Evolutionary conservation across 2,888 invertebrate genomes (phyloP).

Genomic region (Stenodema calcarata): DNA sequence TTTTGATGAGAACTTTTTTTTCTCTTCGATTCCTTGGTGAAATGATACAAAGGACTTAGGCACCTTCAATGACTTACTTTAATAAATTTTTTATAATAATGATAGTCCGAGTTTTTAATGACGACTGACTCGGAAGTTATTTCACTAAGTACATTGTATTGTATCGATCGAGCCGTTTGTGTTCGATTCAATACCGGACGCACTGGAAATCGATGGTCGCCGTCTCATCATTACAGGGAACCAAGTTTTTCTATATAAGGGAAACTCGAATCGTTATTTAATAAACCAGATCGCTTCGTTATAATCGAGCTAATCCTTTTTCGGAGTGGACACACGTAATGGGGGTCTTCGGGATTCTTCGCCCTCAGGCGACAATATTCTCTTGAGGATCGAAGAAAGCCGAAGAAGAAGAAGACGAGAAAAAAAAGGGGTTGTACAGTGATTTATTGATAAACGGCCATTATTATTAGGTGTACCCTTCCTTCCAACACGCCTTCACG

Average conservation of each 20-base stretch:
- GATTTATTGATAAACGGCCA: slow-evolving; percentile 32
- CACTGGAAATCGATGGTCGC: too few relatives aligned
- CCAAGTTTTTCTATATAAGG: background rate
- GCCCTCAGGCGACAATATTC: background rate
- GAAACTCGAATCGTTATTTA: background rate
- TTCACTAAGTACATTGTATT: too few relatives aligned
- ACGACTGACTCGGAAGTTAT: too few relatives aligned
- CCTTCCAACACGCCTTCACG: slow-evolving; percentile 9
- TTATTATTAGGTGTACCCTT: slow-evolving; percentile 22
- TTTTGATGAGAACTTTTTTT: too few relatives aligned
- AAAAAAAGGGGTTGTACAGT: background rate
- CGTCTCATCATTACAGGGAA: too few relatives aligned
- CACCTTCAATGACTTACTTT: too few relatives aligned
- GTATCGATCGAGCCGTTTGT: too few relatives aligned
- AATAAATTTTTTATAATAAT: too few relatives aligned
- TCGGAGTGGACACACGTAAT: background rate
- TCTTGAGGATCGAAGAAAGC: background rate
- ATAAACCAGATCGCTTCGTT: background rate
- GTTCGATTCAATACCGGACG: too few relatives aligned
- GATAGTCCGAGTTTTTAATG: too few relatives aligned
- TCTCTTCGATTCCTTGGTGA: too few relatives aligned
- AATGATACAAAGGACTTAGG: too few relatives aligned
- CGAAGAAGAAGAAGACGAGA: background rate
- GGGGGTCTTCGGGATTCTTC: background rate
- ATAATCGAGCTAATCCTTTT: slow-evolving; percentile 4